Conservation (phyloP, 1,140 invertebrate genomes). For the Pseudomyrmex flavicornis region DNA sequence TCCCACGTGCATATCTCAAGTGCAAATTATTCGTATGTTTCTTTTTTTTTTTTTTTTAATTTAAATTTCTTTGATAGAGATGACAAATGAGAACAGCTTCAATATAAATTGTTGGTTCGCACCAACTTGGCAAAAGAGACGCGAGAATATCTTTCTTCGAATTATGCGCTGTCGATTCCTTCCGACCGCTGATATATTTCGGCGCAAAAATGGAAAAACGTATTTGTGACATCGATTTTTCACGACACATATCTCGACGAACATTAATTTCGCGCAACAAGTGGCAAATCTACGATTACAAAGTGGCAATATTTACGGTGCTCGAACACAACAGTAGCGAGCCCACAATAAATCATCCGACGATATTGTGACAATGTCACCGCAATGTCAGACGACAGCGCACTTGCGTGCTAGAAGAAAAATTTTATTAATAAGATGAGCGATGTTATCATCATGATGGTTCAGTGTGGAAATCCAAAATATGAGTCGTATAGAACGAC, state of each 20-base stretch:
- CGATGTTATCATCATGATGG: too few relatives aligned
- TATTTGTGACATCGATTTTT: neutral
- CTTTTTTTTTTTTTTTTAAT: neutral
- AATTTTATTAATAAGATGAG: too few relatives aligned
- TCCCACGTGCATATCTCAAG: neutral
- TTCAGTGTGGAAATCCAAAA: too few relatives aligned
- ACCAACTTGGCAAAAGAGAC: neutral
- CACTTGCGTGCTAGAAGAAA: neutral
- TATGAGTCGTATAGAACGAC: too few relatives aligned
- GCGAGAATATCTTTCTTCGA: neutral
- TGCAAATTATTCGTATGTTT: neutral
- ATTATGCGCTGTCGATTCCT: too few relatives aligned
- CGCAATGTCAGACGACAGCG: neutral
- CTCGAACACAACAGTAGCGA: neutral
- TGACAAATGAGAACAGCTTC: neutral
- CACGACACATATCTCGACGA: neutral
- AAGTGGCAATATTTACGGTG: constrained; percentile 28
- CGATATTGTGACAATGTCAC: neutral
- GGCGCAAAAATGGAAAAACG: neutral
- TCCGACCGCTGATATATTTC: too few relatives aligned
- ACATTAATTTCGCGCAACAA: constrained; percentile 40
- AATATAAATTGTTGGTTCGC: neutral
- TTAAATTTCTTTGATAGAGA: neutral
- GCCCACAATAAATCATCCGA: neutral
- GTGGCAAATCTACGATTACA: constrained; percentile 31